phyloP scores from a whole-genome alignment of 2,888 invertebrate genomes.

The Drosophila peninsularis region DNA sequence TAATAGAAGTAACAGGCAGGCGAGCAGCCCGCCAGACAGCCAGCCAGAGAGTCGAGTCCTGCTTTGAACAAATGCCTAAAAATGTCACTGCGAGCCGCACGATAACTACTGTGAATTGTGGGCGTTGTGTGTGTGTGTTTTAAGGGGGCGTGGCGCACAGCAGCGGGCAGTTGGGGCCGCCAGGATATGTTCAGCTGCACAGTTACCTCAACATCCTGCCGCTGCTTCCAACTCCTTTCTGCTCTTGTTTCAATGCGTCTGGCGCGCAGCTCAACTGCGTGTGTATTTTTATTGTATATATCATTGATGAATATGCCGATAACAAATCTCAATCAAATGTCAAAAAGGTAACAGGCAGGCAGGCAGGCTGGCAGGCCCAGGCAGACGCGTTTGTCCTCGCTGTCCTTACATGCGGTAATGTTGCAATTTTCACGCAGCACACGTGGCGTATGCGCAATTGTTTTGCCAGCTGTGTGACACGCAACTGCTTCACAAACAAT shows the following conservation, averaged over 20 bases:
- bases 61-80: conserved; percentile 68
- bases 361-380: not conserved
- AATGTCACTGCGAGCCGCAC: conserved; percentile 72
- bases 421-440: conserved; percentile 82
- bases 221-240: not conserved
- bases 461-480: conserved; percentile 52
- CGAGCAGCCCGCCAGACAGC: conserved; percentile 14
- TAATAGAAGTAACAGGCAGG: conserved; percentile 69
- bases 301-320: conserved; percentile 83
- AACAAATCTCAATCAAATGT: conserved; percentile 85
- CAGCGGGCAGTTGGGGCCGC: not conserved
- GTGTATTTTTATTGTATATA: conserved; percentile 81
- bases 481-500: conserved; percentile 2
- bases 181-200: not conserved
- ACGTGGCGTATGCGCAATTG: conserved; percentile 76
- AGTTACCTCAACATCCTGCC: conserved; percentile 1
- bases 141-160: not conserved
- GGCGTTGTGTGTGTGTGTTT: conserved; percentile 21
- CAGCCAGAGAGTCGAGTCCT: conserved; percentile 4
- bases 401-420: conserved; percentile 78
- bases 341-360: conserved; percentile 84
- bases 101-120: conserved; percentile 67
- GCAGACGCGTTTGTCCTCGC: not conserved
- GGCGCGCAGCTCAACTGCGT: conserved; percentile 13
- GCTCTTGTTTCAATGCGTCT: conserved; percentile 48